These are phyloP conservation scores for Brachionus plicatilis DNA, from an alignment of 1,140 invertebrate species.

Conservation along the genomic window DNA sequence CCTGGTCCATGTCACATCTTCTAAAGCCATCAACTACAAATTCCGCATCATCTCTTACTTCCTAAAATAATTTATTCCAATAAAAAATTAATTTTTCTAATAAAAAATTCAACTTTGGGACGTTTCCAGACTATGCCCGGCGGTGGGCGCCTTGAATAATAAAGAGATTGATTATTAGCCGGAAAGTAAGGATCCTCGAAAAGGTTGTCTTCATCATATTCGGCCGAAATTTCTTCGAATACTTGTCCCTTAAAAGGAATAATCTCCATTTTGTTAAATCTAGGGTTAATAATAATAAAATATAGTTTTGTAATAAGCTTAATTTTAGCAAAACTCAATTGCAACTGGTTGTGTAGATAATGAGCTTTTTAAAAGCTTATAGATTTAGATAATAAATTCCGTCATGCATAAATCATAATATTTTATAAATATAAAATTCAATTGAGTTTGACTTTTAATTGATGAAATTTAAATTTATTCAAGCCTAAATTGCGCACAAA, in stretches of 20 bases:
- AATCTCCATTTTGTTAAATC: constrained; percentile 13
- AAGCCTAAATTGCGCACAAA: background rate
- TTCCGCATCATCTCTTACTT: constrained; percentile 47
- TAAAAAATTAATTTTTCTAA: background rate
- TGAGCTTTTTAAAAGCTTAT: background rate
- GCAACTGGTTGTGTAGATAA: background rate
- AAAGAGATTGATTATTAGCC: constrained; percentile 60
- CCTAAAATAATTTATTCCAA: background rate
- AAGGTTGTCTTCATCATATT: constrained; percentile 57
- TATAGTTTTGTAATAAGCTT: background rate
- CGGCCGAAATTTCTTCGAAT: constrained; percentile 44
- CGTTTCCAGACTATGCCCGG: background rate
- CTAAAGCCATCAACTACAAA: constrained; percentile 49
- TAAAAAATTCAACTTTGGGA: background rate
- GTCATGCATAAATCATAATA: background rate
- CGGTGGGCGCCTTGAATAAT: constrained; percentile 42
- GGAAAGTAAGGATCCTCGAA: constrained; percentile 69
- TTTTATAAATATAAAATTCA: background rate
- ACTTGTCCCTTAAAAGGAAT: constrained; percentile 41
- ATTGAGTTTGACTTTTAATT: background rate
- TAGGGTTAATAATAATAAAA: background rate
- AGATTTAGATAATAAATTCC: background rate
- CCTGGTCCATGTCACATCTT: constrained; percentile 64
- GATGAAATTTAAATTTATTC: background rate
- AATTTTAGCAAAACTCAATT: background rate